Percentiles rank a stretch among this genome's conserved stretches.
Evolutionary conservation across 2,113 vertebrate species (phyloP).

Genomic region (Clinocottus analis): DNA sequence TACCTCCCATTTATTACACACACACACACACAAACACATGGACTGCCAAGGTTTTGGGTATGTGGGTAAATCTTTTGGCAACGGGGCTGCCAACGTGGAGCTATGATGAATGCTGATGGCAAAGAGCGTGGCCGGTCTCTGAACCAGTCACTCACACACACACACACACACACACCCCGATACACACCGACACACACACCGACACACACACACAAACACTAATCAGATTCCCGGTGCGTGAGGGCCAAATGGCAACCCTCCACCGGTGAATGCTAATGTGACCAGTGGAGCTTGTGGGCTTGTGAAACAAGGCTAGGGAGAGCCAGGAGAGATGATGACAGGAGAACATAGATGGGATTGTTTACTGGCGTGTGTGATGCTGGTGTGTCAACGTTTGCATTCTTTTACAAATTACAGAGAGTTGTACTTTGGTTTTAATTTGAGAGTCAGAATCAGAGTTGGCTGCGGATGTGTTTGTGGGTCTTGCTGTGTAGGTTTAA

Average conservation of each 20-base stretch:
- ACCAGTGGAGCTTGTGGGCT: conserved; percentile 72
- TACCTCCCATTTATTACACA: conserved; percentile 27
- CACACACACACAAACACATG: conserved; percentile 13
- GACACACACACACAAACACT: conserved; percentile 61
- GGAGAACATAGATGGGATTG: conserved; percentile 70
- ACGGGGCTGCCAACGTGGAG: conserved; percentile 59
- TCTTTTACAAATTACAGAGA: conserved; percentile 60
- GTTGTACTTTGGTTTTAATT: conserved; percentile 49
- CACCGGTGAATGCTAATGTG: conserved; percentile 81
- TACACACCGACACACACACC: conserved; percentile 57
- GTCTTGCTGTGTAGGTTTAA: conserved; percentile 1
- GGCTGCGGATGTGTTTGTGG: conserved; percentile 1
- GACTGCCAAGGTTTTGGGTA: conserved; percentile 72
- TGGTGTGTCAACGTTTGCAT: conserved; percentile 55
- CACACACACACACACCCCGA: conserved; percentile 52
- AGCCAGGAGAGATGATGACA: conserved; percentile 75
- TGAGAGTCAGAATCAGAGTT: conserved; percentile 33
- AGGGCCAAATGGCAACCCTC: conserved; percentile 79
- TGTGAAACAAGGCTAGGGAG: conserved; percentile 70
- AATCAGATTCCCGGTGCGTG: conserved; percentile 76
- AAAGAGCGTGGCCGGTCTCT: conserved; percentile 73
- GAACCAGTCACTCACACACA: conserved; percentile 67
- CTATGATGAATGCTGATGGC: conserved; percentile 83
- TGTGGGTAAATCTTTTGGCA: conserved; percentile 81
- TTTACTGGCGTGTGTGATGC: conserved; percentile 63